phyloP scores from a whole-genome alignment of 2,888 invertebrate genomes.

The Ditylenchus weischeri region DNA sequence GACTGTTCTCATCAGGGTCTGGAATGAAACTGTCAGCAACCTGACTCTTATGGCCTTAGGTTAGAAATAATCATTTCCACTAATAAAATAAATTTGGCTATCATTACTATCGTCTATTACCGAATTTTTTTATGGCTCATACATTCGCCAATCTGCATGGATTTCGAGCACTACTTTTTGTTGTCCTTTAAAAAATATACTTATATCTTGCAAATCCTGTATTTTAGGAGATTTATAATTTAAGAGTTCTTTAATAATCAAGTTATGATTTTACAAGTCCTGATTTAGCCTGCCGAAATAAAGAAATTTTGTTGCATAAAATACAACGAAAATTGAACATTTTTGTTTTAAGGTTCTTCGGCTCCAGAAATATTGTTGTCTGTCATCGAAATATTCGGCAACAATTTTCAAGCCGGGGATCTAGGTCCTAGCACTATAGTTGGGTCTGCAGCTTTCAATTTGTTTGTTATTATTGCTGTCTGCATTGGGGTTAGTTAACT shows the following conservation, averaged over 20 bases:
- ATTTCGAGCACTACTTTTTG: too few relatives aligned
- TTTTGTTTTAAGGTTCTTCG: slow-evolving; percentile 68
- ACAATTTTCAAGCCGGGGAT: slow-evolving; percentile 79
- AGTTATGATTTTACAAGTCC: too few relatives aligned
- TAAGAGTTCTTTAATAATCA: too few relatives aligned
- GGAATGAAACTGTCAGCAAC: slow-evolving; percentile 94
- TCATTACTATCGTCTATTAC: too few relatives aligned
- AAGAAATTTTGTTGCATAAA: too few relatives aligned
- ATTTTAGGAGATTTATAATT: too few relatives aligned
- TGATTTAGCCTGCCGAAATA: too few relatives aligned
- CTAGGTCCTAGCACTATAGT: slow-evolving; percentile 74
- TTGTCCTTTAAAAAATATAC: too few relatives aligned
- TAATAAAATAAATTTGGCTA: too few relatives aligned
- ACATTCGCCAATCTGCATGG: too few relatives aligned
- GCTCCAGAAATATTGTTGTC: slow-evolving; percentile 95
- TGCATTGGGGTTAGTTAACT: slow-evolving; percentile 16
- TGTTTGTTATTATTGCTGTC: slow-evolving; percentile 70
- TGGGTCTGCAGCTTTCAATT: slow-evolving; percentile 95
- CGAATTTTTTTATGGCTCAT: too few relatives aligned
- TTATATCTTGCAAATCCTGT: too few relatives aligned
- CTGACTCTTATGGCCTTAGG: slow-evolving; percentile 92
- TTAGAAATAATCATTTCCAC: not conserved
- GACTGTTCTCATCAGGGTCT: slow-evolving; percentile 73
- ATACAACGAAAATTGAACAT: not conserved
- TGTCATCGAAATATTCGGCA: slow-evolving; percentile 93